phyloP scores from a whole-genome alignment of 1,140 invertebrate genomes.

The Ceratina australensis region DNA sequence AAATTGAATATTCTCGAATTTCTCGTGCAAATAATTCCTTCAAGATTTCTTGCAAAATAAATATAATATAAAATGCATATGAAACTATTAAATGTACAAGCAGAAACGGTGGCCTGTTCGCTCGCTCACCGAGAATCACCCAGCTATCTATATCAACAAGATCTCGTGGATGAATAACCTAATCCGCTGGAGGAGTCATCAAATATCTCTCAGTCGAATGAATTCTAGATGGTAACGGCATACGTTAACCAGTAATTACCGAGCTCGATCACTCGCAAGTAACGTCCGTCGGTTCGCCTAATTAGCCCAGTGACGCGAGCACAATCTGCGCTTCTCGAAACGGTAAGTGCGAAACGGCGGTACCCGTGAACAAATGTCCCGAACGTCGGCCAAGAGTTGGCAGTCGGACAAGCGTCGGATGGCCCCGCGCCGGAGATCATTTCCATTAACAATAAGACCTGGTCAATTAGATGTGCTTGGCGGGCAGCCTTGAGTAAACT shows the following conservation, averaged over 20 bases:
- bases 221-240: too few relatives aligned
- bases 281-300: background rate
- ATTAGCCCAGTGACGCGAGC: constrained; percentile 14
- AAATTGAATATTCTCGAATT: too few relatives aligned
- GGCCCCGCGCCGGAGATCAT: constrained; percentile 53
- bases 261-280: constrained; percentile 4
- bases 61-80: too few relatives aligned
- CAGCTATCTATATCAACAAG: too few relatives aligned
- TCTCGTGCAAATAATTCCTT: too few relatives aligned
- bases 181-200: too few relatives aligned
- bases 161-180: too few relatives aligned
- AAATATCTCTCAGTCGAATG: too few relatives aligned
- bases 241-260: background rate
- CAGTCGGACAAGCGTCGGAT: constrained; percentile 29
- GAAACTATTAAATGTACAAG: too few relatives aligned
- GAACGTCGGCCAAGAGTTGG: constrained; percentile 23
- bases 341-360: constrained; percentile 14
- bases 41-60: too few relatives aligned
- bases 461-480: constrained; percentile 66
- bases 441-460: constrained; percentile 68
- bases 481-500: constrained; percentile 58
- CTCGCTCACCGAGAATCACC: too few relatives aligned
- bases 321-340: background rate
- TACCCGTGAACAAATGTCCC: constrained; percentile 22
- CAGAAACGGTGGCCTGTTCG: too few relatives aligned